These are phyloP conservation scores for Gibbula magus DNA, from an alignment of 2,888 invertebrate species.

Conservation along the genomic window DNA sequence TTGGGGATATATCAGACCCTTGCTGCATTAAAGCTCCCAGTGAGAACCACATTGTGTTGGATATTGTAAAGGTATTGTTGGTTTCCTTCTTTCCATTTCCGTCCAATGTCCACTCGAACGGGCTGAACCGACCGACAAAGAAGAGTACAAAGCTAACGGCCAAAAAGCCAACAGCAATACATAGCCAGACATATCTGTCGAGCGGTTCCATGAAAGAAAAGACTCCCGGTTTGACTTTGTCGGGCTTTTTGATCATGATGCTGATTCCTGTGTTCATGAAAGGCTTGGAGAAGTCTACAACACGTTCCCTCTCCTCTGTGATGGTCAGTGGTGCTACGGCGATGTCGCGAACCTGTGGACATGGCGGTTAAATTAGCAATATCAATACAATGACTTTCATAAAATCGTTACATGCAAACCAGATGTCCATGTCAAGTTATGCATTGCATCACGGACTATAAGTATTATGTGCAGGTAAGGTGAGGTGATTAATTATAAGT, in stretches of 20 bases:
- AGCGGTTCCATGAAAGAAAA: constrained; percentile 98
- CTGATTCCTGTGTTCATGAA: constrained; percentile 97
- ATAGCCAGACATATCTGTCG: constrained; percentile 97
- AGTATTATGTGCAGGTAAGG: no score
- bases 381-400: no score
- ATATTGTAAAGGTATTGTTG: constrained; percentile 84
- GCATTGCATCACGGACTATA: no score
- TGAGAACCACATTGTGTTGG: constrained; percentile 98
- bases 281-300: constrained; percentile 97
- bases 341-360: constrained; percentile 87
- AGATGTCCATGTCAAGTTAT: no score
- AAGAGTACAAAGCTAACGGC: constrained; percentile 98
- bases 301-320: constrained; percentile 92
- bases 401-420: no score
- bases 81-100: constrained; percentile 50
- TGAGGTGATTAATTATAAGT: no score
- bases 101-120: constrained; percentile 91
- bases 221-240: constrained; percentile 93
- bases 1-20: constrained; percentile 96
- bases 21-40: constrained; percentile 99
- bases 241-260: constrained; percentile 94
- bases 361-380: not conserved
- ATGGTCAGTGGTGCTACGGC: constrained; percentile 96
- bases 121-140: constrained; percentile 96
- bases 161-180: constrained; percentile 89